phyloP scores from a whole-genome alignment of 1,140 invertebrate genomes.

The Plodia interpunctella region DNA sequence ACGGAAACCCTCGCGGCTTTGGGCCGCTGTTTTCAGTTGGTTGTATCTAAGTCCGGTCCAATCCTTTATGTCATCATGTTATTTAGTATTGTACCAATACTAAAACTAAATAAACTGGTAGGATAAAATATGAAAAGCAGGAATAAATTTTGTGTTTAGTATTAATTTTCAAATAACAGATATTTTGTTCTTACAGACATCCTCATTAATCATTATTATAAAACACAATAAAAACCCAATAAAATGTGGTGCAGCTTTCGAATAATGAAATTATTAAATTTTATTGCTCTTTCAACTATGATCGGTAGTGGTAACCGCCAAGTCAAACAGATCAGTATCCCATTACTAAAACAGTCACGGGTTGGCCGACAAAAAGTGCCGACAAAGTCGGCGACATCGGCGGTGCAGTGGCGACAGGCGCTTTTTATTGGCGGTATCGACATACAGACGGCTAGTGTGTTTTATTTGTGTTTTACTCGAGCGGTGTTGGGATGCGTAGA shows the following conservation, averaged over 20 bases:
- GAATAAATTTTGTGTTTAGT: no score
- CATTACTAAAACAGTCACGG: constrained; percentile 69
- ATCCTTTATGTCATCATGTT: no score
- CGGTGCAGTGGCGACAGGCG: constrained; percentile 26
- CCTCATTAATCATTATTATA: no score
- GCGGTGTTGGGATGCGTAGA: not conserved
- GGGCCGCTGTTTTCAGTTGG: no score
- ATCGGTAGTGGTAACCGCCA: constrained; percentile 13
- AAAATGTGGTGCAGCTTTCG: not conserved
- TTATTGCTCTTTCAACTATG: constrained; percentile 11
- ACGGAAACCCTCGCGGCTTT: no score
- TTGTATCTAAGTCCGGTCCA: no score
- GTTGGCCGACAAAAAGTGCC: constrained; percentile 55
- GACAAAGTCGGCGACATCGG: constrained; percentile 45
- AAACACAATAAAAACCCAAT: not conserved
- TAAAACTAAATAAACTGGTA: no score
- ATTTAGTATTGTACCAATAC: no score
- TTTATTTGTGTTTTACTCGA: not conserved
- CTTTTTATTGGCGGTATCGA: constrained; percentile 40
- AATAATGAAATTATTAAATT: constrained; percentile 27
- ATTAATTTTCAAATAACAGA: no score
- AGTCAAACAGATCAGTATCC: constrained; percentile 44
- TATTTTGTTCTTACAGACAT: no score
- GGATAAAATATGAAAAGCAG: no score
- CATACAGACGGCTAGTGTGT: constrained; percentile 7